Percentiles rank a stretch among this genome's conserved stretches.
Evolutionary conservation across 2,113 vertebrate genomes (phyloP).

Genomic region (Myotis brandtii): DNA sequence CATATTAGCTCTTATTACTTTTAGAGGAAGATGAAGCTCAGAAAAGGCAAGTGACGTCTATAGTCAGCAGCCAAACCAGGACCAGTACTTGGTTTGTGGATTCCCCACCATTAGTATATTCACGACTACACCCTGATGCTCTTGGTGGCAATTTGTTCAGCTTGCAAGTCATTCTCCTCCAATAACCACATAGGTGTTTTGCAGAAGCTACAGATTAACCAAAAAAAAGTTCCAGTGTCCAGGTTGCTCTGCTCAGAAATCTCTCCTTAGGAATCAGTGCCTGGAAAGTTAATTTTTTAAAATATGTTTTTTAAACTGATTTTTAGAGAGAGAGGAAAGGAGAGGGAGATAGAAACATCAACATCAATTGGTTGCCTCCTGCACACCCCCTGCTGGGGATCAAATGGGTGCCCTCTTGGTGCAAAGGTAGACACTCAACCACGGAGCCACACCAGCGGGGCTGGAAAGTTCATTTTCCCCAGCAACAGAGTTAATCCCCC

Average conservation of each 20-base stretch:
- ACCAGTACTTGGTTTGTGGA: background rate
- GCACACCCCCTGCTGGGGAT: too few relatives aligned
- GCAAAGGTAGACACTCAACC: too few relatives aligned
- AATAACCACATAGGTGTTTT: background rate
- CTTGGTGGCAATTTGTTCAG: background rate
- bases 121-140: background rate
- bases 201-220: background rate
- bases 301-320: too few relatives aligned
- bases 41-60: background rate
- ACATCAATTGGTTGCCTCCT: too few relatives aligned
- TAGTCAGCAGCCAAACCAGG: background rate
- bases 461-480: background rate
- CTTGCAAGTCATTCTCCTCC: background rate
- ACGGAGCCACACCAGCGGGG: too few relatives aligned
- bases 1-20: background rate
- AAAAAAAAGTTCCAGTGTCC: background rate
- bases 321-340: too few relatives aligned
- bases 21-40: background rate
- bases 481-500: background rate
- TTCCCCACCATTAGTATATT: background rate
- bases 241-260: background rate
- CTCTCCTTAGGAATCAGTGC: background rate
- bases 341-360: too few relatives aligned
- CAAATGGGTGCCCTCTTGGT: too few relatives aligned
- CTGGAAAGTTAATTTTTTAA: background rate